A percentile compares a stretch with the other conserved stretches of the same genome.
Conservation (phyloP, 1,140 invertebrate species). For the Drosophila varians region DNA sequence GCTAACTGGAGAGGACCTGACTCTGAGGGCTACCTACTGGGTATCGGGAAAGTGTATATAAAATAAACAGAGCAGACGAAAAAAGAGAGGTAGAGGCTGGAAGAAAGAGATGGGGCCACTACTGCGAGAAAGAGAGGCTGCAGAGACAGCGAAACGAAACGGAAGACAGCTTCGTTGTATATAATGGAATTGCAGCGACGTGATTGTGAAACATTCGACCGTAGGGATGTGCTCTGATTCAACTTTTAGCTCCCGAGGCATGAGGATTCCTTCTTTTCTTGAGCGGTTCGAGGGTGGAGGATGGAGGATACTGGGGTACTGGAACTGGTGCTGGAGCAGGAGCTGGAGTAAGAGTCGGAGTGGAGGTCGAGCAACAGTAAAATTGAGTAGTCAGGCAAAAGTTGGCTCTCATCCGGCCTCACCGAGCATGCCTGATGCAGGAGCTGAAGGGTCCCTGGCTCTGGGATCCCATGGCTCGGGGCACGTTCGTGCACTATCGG, state of each 20-base stretch:
- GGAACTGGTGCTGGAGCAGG: not conserved
- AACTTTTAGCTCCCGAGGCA: constrained; percentile 72
- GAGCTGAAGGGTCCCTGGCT: constrained; percentile 11
- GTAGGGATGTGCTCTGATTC: constrained; percentile 83
- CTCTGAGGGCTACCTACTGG: constrained; percentile 36
- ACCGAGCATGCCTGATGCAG: constrained; percentile 60
- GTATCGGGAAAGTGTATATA: constrained; percentile 56
- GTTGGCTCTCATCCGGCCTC: constrained; percentile 43
- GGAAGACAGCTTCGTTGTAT: constrained; percentile 57
- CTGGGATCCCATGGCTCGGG: constrained; percentile 27
- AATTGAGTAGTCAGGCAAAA: constrained; percentile 68
- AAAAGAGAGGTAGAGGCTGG: constrained; percentile 25
- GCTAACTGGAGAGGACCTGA: constrained; percentile 63
- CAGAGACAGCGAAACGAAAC: constrained; percentile 10
- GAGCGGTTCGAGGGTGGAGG: no score
- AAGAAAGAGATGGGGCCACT: not conserved
- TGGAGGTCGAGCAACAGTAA: constrained; percentile 49
- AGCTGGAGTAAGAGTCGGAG: not conserved
- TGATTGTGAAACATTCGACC: constrained; percentile 84
- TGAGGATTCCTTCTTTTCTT: constrained; percentile 36
- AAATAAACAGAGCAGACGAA: constrained; percentile 25
- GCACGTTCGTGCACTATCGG: constrained; percentile 82
- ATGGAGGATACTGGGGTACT: not conserved
- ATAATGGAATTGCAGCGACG: constrained; percentile 83
- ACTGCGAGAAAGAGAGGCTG: constrained; percentile 4